Evolutionary conservation across 1,140 invertebrate genomes (phyloP).

Genomic region (Drosophila ogumai): DNA sequence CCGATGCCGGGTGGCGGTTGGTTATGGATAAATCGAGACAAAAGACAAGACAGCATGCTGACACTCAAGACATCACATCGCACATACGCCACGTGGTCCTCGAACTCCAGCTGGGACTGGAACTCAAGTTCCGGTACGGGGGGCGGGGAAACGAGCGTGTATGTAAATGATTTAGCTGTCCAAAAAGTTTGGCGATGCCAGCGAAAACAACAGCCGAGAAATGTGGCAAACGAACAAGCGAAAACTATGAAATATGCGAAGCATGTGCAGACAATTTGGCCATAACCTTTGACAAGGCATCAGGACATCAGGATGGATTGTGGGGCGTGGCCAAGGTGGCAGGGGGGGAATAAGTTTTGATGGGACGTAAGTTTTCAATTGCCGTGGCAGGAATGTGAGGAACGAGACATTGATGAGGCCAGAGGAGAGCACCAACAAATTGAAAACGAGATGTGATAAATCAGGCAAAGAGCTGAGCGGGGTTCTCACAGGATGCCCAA

Average conservation of each 20-base stretch:
- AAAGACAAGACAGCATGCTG: conserved; percentile 22
- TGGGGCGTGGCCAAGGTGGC: conserved; percentile 16
- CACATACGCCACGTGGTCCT: conserved; percentile 34
- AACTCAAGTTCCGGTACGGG: neutral
- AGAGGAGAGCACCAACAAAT: conserved; percentile 5
- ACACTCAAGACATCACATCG: conserved; percentile 29
- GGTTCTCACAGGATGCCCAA: neutral
- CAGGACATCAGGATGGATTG: conserved; percentile 14
- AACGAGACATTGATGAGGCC: conserved; percentile 33
- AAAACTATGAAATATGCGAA: conserved; percentile 62
- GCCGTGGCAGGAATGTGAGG: conserved; percentile 21
- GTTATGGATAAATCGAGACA: conserved; percentile 13
- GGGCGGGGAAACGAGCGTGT: neutral
- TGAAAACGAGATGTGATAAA: conserved; percentile 29
- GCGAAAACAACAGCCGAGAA: conserved; percentile 39
- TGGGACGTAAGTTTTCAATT: conserved; percentile 53
- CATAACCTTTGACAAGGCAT: conserved; percentile 66
- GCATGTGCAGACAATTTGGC: conserved; percentile 69
- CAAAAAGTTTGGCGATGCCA: conserved; percentile 51
- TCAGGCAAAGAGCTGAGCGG: neutral
- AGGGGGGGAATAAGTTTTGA: conserved; percentile 35
- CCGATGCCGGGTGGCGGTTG: neutral
- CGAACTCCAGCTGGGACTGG: conserved; percentile 22
- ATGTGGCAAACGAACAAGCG: conserved; percentile 26
- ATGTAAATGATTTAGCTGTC: conserved; percentile 61